A percentile compares a stretch with the other conserved stretches of the same genome.
Conservation (phyloP, 2,888 invertebrate genomes). For the Xestoiulus laeticollis region DNA sequence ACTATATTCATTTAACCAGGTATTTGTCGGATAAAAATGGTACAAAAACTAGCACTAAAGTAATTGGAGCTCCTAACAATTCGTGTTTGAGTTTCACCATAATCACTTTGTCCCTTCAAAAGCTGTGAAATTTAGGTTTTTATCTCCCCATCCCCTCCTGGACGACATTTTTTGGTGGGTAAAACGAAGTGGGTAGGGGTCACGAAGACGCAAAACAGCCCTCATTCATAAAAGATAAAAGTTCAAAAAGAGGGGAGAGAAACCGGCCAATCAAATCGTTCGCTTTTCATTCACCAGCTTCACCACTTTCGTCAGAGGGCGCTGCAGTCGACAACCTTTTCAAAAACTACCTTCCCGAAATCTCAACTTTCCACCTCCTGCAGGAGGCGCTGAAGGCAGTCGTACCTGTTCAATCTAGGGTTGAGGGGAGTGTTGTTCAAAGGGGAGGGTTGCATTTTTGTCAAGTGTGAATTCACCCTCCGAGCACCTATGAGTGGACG, state of each 20-base stretch:
- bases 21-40: too few species aligned
- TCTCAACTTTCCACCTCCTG: neutral
- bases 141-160: neutral
- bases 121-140: too few species aligned
- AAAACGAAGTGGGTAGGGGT: neutral
- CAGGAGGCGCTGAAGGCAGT: neutral
- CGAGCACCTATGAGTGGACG: constrained; percentile 1
- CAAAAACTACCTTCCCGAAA: neutral
- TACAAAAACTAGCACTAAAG: too few species aligned
- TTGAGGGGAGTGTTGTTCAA: neutral
- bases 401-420: neutral
- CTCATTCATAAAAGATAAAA: neutral
- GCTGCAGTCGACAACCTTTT: neutral
- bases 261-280: neutral
- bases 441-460: neutral
- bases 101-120: too few species aligned
- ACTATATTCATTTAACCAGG: too few species aligned
- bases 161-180: neutral
- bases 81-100: too few species aligned
- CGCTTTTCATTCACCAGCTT: neutral
- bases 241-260: neutral
- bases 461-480: constrained; percentile 1
- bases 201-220: neutral
- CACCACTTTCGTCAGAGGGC: neutral
- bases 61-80: too few species aligned